Conservation (phyloP, 1,140 invertebrate genomes). For the Anastatus disparis region DNA sequence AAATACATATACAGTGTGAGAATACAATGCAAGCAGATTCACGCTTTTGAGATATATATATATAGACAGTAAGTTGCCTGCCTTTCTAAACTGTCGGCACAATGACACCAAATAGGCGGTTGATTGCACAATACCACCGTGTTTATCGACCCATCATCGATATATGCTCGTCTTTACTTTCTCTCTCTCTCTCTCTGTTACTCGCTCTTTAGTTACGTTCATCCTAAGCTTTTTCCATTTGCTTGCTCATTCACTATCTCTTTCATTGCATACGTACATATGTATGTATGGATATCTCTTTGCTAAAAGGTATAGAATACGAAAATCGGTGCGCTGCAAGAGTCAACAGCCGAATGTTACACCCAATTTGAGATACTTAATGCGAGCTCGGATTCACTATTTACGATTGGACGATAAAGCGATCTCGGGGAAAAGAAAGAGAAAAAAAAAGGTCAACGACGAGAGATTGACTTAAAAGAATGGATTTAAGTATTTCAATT, state of each 20-base stretch:
- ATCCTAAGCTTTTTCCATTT: neutral
- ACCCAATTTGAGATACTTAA: conserved; percentile 59
- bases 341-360: conserved; percentile 60
- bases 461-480: neutral
- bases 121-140: conserved; percentile 61
- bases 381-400: conserved; percentile 51
- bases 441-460: conserved; percentile 33
- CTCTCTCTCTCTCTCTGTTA: conserved; percentile 7
- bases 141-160: conserved; percentile 62
- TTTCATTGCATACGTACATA: too few species aligned
- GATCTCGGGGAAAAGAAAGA: too few species aligned
- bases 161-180: conserved; percentile 42
- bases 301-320: too few species aligned
- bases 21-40: conserved; percentile 36
- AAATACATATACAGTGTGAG: too few species aligned
- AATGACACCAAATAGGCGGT: conserved; percentile 64
- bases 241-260: too few species aligned
- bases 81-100: conserved; percentile 54
- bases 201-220: neutral
- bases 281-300: too few species aligned
- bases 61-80: neutral
- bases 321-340: conserved; percentile 22
- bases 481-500: neutral
- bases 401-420: conserved; percentile 43
- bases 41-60: neutral